phyloP scores from a whole-genome alignment of 2,888 invertebrate genomes.

The Mechanitis mazaeus region DNA sequence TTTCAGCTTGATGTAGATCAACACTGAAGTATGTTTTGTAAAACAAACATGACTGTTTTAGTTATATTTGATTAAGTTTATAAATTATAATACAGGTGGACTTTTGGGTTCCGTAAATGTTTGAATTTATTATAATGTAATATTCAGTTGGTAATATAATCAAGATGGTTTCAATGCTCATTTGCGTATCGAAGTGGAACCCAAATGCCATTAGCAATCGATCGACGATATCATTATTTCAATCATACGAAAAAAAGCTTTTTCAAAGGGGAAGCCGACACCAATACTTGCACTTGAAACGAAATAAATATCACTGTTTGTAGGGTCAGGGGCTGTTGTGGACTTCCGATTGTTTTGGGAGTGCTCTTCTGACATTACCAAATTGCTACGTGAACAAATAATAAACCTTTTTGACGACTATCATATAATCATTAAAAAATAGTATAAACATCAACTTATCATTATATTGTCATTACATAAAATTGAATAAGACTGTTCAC shows the following conservation, averaged over 20 bases:
- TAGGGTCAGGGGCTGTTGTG: constrained; percentile 1
- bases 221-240: constrained; percentile 74
- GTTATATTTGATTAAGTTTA: background rate
- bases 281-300: constrained; percentile 4
- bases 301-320: constrained; percentile 5
- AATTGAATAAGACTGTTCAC: background rate
- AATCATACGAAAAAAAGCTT: constrained; percentile 64
- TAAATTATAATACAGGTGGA: too few species aligned
- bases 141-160: constrained; percentile 45
- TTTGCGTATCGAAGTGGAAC: constrained; percentile 76
- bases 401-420: too few species aligned
- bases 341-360: background rate
- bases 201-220: constrained; percentile 72
- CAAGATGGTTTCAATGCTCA: constrained; percentile 64
- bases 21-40: background rate
- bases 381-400: background rate
- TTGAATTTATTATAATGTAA: background rate
- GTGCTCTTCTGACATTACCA: background rate
- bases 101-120: background rate
- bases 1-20: constrained; percentile 11
- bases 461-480: too few species aligned
- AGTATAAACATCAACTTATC: too few species aligned
- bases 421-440: too few species aligned
- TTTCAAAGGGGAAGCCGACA: constrained; percentile 17
- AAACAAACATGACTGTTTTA: background rate